Evolutionary conservation across 2,888 invertebrate genomes (phyloP).

Genomic region (Camptogramma bilineatum): DNA sequence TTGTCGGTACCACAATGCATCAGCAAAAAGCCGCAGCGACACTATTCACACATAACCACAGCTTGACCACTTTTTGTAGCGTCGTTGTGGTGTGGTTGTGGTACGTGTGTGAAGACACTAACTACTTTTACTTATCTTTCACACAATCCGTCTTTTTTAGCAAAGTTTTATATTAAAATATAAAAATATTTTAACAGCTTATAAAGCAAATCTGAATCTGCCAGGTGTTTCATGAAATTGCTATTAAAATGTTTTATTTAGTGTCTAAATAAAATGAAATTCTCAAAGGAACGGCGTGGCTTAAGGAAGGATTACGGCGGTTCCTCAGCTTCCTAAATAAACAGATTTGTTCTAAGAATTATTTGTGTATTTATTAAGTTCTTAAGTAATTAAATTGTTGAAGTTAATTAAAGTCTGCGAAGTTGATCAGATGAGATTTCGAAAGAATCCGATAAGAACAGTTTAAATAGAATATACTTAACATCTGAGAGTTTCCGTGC

Average conservation of each 20-base stretch:
- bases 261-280: constrained; percentile 21
- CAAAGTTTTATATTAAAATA: no score
- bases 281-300: constrained; percentile 29
- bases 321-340: constrained; percentile 45
- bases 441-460: not conserved
- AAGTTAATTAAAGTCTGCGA: constrained; percentile 28
- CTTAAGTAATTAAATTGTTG: constrained; percentile 27
- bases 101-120: no score
- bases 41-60: no score
- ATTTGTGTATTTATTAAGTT: constrained; percentile 45
- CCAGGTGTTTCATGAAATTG: constrained; percentile 2
- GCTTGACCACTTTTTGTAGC: no score
- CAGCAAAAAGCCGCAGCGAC: no score
- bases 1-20: no score
- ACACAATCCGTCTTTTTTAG: not conserved
- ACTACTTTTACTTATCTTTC: no score
- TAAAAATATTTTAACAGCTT: not conserved
- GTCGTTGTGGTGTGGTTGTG: no score
- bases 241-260: constrained; percentile 10
- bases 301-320: constrained; percentile 38
- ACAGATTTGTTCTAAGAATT: constrained; percentile 50
- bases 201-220: not conserved
- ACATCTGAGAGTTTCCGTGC: no score
- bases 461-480: not conserved
- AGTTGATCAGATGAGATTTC: constrained; percentile 1